Base-by-base conservation (phyloP, 2,888 invertebrate genomes). In the Chalcosyrphus nemorum region DNA sequence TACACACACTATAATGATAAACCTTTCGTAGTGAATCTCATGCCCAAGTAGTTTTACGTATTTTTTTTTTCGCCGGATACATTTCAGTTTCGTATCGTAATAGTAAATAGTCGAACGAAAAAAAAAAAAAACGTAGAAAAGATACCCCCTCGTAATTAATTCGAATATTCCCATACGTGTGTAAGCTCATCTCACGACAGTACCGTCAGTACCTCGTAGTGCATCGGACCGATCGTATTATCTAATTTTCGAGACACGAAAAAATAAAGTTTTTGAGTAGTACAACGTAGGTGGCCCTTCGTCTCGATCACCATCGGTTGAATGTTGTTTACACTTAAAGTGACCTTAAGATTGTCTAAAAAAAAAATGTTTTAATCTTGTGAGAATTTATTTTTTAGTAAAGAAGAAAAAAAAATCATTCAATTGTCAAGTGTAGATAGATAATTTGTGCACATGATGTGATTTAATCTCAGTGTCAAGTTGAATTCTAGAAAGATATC, bases 171-270 rank as follows among this genome's bases (percentile, higher is more conserved):
- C 54, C 75, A 50, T 75, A 75, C 68, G 71, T 76, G 71, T 75
- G 80, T 86, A 84, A 80, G 86, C 86, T 86, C 86, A 86, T 86
- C 86, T 80, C 76, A 76, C 32, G 65, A 74, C 75, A 75, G 71
- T 71, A 35, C 41, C 38, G 75, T 72, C 74, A 80, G 80, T 86
- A 80, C 76, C 35, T 80, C 57, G 54, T 41, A 72, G 84, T 86
- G 75, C 75, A 86, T 76, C 80, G 76, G 63, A 56, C 68, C 68
- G 84, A 76, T 80, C 61, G 80, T 71, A 61, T 45, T 65, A 54
- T 32, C 59, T 56, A 41, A 63, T 15, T 52, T 21, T 59, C 61
- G 13, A 52, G 19, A 47, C n/a, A 47, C 15, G 24, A 47, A n/a
- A 41, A 65, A 54, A 15, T 29, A 74, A 41, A 61, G 13, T 15